Evolutionary conservation across 2,888 invertebrate species (phyloP), one percentile per base, ranked within the genome.

Genomic region (Atrina japonica): DNA sequence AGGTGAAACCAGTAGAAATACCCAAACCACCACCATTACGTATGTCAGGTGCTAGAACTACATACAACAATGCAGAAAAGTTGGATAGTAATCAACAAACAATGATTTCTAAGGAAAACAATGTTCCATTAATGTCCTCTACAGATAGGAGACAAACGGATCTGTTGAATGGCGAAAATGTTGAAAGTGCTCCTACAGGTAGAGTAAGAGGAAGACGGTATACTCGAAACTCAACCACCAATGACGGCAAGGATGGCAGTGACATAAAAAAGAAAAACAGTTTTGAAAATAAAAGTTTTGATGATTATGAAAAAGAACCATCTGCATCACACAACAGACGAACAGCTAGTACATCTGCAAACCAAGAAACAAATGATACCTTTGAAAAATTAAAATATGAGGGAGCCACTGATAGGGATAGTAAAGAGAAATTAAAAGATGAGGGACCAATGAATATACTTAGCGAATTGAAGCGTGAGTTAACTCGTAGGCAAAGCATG

Each of bases 321-420:
- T 47, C 49, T 7, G 55, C 27, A n/a, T 47, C 70, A 21, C 47
- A 45, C 3, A 75, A 69, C 11, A 45, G 74, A 16, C 65, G 69
- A 29, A 53, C 63, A 11, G 75, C 75, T 2, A 81, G 77, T 11
- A 21, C 76, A 2, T 80, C 79, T 73, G 81, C 77, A 23, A 81
- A 80, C 45, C 78, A 81, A 18, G 81, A 81, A 23, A 56, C 30
- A 47, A 72, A 75, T 21, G 82, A 82, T 49, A 27, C 78, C 78
- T 5, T 11, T 35, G 35, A 35, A 35, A 35, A 35, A 35, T 5
- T 7, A 7, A 35, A 35, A 35, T 16, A 76, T 76, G n/a, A 67
- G 76, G 43, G 73, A 71, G 59, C 47, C 74, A 23, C 59, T 43
- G 9, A 35, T 11, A 63, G 75, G n/a, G 77, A 75, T 30, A 73